These are phyloP conservation scores for Tenthredo livida DNA, from an alignment of 2,888 invertebrate genomes.

Conservation along the genomic window DNA sequence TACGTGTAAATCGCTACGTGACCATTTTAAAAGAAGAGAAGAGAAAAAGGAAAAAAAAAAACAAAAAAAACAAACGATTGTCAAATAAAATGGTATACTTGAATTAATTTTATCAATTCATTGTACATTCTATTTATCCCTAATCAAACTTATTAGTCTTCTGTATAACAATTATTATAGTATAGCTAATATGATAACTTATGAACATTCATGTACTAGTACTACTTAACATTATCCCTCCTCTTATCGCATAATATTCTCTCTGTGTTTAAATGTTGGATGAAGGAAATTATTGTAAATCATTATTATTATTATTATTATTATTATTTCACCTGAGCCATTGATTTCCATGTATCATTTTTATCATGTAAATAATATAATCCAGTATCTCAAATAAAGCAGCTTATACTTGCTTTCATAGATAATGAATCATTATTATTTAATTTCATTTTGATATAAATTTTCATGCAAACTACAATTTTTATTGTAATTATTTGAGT, in stretches of 20 bases:
- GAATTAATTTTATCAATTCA: constrained; percentile 29
- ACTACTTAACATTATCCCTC: not conserved
- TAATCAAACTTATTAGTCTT: not conserved
- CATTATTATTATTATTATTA: not conserved
- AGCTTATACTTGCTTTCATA: not conserved
- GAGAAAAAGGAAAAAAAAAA: not conserved
- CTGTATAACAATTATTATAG: not conserved
- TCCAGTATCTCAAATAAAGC: not conserved
- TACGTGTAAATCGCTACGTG: constrained; percentile 27
- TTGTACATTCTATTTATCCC: not conserved
- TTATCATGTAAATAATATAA: constrained; percentile 7
- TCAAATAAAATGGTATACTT: constrained; percentile 51
- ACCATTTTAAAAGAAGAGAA: constrained; percentile 33
- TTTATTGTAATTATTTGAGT: not conserved
- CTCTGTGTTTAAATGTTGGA: not conserved
- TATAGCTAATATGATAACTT: constrained; percentile 9
- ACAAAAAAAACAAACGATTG: not conserved
- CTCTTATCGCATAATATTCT: not conserved
- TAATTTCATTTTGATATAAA: not conserved
- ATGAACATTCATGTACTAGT: not conserved
- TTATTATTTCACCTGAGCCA: not conserved
- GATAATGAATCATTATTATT: not conserved
- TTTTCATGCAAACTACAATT: not conserved
- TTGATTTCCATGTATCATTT: not conserved
- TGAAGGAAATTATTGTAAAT: not conserved